Base-by-base conservation (phyloP, 2,113 vertebrate genomes). In the Mustela nigripes region DNA sequence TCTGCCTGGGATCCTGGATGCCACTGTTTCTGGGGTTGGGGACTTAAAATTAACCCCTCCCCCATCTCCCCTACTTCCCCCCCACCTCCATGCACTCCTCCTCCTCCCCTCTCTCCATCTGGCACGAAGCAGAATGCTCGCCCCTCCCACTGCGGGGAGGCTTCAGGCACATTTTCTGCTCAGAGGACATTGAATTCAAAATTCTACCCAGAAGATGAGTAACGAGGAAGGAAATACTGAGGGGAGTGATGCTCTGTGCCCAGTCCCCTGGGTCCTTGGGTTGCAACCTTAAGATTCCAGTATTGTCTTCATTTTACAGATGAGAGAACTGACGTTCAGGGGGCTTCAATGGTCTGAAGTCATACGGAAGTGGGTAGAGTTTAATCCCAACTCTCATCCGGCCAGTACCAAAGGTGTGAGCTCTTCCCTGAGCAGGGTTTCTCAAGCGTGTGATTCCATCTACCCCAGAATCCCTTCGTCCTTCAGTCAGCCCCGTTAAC, bases 101-200 rank as follows among this genome's bases (percentile, higher is more conserved):
- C 45, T 96, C 67, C 74, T 36, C 5, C 48, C 63, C 89, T 42
- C 82, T 56, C 21, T 50, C 89, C 36, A 45, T 48, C 58, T 71
- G 78, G 85, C 5, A 58, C 39, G 22, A 96, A 91, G 65, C 71
- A 39, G 92, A 73, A 74, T 50, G 16, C 2, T 0, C 71, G 31
- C n/a, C 36, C n/a, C 19, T n/a, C 76, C 39, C 42, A 21, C n/a
- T 12, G 7, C 15, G 31, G 42, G 82, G 78, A 94, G n/a, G 58
- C 65, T 89, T 85, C 82, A 71, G 65, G 33, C 86, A 71, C 58
- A 76, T 92, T 89, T 91, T 89, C 87, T 80, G 33, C 42, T 65
- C 45, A 15, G 79, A 81, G 76, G 62, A 33, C 58, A 24, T 8
- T 58, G 33, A 58, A 71, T 21, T 53, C 5, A 87, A 60, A 87